Base-by-base conservation (phyloP, 2,888 invertebrate species). In the Rotaria magnacalcarata region DNA sequence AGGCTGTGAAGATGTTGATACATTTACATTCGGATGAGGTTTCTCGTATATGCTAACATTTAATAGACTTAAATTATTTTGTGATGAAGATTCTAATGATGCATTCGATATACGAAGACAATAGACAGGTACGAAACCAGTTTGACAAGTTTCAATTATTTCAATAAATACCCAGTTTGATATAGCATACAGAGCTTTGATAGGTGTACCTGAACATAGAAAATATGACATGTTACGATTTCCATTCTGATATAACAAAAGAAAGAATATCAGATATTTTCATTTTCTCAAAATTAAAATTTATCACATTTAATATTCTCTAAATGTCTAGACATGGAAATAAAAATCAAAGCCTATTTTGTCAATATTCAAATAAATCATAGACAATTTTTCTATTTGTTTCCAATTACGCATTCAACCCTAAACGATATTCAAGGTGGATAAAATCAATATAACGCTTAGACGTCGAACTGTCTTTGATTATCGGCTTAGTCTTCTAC, bases 131-230 rank as follows among this genome's bases (percentile, higher is more conserved):
- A 80, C 80, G 16, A 80, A 80, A n/a, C 80, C 80, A n/a, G 43
- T 24, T 80, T 47, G 80, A 47, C n/a, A n/a, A 19, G 80, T 80
- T 80, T 47, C 80, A 80, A 24, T 47, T 0, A 43, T 80, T 80
- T 80, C 80, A 80, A 80, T 80, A 10, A 43, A 80, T n/a, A 80
- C 80, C 80, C 80, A 80, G n/a, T 80, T 80, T 16, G 80, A 80
- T 47, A 47, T 21, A 10, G 47, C 24, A 80, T 47, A 80, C 1
- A 80, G 47, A 24, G 80, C 80, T 47, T 47, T 80, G 11, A 80
- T 24, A 47, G 47, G 1, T 47, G 47, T 47, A 80, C 34, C 80
- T 80, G 10, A 47, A 80, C 2, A 2, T 50, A 50, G 14, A 50
- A 50, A 50, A 50, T 11, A 50, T 8, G 50, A 50, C 50, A 50